phyloP scores from a whole-genome alignment of 2,113 vertebrate species.

The Butorides virescens region DNA sequence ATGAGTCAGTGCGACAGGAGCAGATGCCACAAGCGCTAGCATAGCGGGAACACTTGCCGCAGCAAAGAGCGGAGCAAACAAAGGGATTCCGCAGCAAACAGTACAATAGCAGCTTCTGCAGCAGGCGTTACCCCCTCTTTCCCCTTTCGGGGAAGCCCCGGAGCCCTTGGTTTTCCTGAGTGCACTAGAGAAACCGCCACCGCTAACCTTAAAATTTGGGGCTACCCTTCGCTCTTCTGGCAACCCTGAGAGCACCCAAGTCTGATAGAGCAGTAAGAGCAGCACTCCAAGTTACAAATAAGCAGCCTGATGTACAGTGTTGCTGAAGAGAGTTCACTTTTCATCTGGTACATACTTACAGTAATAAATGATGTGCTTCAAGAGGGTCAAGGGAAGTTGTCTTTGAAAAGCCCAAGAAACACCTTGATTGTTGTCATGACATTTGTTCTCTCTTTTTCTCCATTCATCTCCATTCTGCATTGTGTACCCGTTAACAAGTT shows the following conservation, averaged over 20 bases:
- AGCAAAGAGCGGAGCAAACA: neutral
- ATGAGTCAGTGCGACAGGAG: neutral
- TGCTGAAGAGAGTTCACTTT: neutral
- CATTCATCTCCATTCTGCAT: neutral
- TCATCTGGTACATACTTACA: neutral
- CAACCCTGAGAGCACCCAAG: neutral
- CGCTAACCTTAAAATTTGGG: neutral
- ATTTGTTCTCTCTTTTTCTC: neutral
- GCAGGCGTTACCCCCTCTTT: neutral
- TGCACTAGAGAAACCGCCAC: neutral
- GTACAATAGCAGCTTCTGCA: neutral
- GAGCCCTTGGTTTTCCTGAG: neutral
- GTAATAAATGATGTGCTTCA: neutral
- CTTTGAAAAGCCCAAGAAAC: neutral
- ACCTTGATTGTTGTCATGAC: neutral
- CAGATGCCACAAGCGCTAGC: neutral
- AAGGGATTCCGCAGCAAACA: neutral
- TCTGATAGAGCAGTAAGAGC: neutral
- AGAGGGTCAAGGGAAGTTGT: neutral
- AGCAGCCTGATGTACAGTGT: neutral
- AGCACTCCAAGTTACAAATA: neutral
- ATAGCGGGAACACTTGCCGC: neutral
- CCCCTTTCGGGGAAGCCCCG: accelerated
- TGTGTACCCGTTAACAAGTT: neutral
- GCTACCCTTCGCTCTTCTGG: accelerated